Base-by-base conservation (phyloP, 1,140 invertebrate species). In the Ectropis grisescens region DNA sequence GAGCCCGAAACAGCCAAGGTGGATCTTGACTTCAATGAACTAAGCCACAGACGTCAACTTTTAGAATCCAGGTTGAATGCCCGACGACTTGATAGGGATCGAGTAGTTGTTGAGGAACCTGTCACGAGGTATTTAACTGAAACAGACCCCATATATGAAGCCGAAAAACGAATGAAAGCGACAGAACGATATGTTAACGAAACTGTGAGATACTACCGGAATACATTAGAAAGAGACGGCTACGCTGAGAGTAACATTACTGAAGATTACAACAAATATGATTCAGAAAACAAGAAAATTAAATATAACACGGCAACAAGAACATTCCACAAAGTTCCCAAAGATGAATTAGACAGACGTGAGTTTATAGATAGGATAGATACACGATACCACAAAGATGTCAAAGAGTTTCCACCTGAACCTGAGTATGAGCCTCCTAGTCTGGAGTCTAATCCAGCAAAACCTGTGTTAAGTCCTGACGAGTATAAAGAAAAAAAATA, bases 61-160 rank as follows among this genome's bases (percentile, higher is more conserved):
- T 76, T 93, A 2, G 91, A 93, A 59, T 91, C 90, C 1, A 84
- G 90, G 31, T 86, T 89, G 25, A 88, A 89, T 41, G 84, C 85
- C 23, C 68, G 87, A 33, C 68, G 85, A 33, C 61, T 85, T 13
- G 85, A 76, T 16, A 59, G 72, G 5, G 72, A 76, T 38, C 66
- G 64, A 41, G 16, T 19, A 4, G 8, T 19, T 4, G 44, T 65
- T 29, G 67, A 66, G 40, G 60, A 80, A 39, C 56, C 75, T 1
- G 57, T 79, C 28, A 65, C 66, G n/a, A 67, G 72, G 37, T 82
- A 71, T 40, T 41, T 82, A 7, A 50, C 53, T 26, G 83, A 85
- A 45, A 79, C 69, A 40, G 75, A 80, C 53, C 75, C 64, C 1
- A 68, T 74, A 30, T 81, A 81, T 22, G 82, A 85, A 59, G 84